These are phyloP conservation scores for Epizoanthus ramosus DNA, from an alignment of 92 coral and sea anemone species.

Conservation along the genomic window DNA sequence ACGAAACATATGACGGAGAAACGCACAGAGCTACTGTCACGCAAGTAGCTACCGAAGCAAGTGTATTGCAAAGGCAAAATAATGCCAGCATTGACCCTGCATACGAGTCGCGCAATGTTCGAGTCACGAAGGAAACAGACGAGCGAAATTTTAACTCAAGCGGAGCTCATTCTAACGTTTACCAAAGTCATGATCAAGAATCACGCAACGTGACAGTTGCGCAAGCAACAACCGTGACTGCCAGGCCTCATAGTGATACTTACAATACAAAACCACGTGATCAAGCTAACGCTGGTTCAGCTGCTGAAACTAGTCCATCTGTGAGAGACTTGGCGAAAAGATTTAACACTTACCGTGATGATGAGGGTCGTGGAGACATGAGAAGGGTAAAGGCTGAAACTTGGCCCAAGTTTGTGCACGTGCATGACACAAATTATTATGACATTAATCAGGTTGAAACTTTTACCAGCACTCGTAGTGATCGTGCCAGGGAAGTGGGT, in stretches of 20 bases:
- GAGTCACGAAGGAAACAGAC: conserved; percentile 3
- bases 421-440: conserved; percentile 44
- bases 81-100: background rate
- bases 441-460: conserved; percentile 13
- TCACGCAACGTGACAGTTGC: background rate
- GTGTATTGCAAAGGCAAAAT: conserved; percentile 18
- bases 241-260: background rate
- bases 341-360: conserved; percentile 63
- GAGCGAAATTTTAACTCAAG: conserved; percentile 1
- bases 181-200: conserved; percentile 24
- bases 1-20: background rate
- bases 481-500: too few relatives aligned
- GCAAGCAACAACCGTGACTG: background rate
- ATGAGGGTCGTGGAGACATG: conserved; percentile 55
- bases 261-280: background rate
- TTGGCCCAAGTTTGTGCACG: conserved; percentile 69
- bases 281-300: conserved; percentile 33
- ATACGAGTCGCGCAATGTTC: background rate
- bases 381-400: conserved; percentile 72
- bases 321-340: conserved; percentile 80
- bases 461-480: conserved; percentile 15
- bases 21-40: background rate
- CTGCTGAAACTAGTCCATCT: conserved; percentile 47
- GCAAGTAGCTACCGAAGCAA: background rate
- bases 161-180: background rate